Conservation (phyloP, 2,113 vertebrate species). For the Petaurus breviceps region DNA sequence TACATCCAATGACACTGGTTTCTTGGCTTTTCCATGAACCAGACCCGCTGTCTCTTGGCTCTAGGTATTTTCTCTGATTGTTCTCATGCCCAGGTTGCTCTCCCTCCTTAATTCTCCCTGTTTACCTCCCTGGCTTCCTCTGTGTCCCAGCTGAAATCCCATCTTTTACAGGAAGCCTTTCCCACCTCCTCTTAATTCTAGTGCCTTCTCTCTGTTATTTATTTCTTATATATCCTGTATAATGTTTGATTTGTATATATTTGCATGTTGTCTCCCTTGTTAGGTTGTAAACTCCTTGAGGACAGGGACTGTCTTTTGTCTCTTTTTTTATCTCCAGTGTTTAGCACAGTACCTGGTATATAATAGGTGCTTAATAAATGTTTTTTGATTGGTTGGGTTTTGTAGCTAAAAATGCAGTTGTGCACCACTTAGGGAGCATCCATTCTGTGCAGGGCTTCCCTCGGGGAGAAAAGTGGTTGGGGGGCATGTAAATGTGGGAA, state of each 20-base stretch:
- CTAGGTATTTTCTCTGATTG: background rate
- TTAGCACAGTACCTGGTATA: background rate
- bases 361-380: background rate
- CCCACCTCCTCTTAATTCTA: background rate
- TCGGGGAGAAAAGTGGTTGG: background rate
- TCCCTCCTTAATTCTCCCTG: background rate
- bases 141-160: no score
- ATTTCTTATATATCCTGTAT: no score
- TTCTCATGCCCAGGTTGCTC: background rate
- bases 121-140: background rate
- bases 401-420: background rate
- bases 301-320: background rate
- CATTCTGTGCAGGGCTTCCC: background rate
- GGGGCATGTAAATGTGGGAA: background rate
- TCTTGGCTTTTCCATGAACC: no score
- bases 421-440: background rate
- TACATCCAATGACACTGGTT: no score
- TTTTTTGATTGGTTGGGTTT: background rate
- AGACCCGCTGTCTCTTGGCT: no score
- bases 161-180: background rate
- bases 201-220: background rate
- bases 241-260: background rate
- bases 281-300: background rate
- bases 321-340: background rate
- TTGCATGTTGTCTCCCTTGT: background rate